These are phyloP conservation scores for Nezara viridula DNA, from an alignment of 2,888 invertebrate genomes.

Conservation along the genomic window DNA sequence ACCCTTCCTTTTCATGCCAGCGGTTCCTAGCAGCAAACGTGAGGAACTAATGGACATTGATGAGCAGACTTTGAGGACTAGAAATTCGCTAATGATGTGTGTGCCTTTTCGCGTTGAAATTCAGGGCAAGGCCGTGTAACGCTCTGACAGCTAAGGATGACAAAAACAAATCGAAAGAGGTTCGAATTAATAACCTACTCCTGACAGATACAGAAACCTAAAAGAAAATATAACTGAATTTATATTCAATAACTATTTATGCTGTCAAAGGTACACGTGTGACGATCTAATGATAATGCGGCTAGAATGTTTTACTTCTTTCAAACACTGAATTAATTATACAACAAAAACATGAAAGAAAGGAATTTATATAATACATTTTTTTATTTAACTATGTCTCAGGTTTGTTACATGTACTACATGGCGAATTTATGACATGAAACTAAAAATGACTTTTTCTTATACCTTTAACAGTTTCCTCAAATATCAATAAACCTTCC, in stretches of 20 bases:
- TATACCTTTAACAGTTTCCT: too few species aligned
- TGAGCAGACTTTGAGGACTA: background rate
- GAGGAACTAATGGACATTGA: conserved; percentile 13
- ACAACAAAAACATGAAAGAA: too few species aligned
- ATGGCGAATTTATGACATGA: too few species aligned
- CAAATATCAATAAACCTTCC: too few species aligned
- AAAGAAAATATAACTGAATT: background rate
- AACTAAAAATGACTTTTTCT: too few species aligned
- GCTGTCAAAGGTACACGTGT: background rate
- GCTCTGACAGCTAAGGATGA: background rate
- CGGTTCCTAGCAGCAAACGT: background rate
- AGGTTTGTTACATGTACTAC: too few species aligned
- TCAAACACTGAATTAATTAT: too few species aligned
- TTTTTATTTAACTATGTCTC: too few species aligned
- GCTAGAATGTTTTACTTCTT: too few species aligned
- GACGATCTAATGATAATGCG: too few species aligned
- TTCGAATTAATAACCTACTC: background rate
- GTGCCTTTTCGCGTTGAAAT: conserved; percentile 7
- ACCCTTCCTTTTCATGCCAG: conserved; percentile 1
- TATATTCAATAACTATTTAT: background rate
- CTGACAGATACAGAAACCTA: background rate
- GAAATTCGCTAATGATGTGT: conserved; percentile 12
- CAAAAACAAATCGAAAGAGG: conserved; percentile 21
- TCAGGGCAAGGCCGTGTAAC: background rate
- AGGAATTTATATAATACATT: too few species aligned